Conservation (phyloP, 2,888 invertebrate genomes). For the Rutpela maculata region DNA sequence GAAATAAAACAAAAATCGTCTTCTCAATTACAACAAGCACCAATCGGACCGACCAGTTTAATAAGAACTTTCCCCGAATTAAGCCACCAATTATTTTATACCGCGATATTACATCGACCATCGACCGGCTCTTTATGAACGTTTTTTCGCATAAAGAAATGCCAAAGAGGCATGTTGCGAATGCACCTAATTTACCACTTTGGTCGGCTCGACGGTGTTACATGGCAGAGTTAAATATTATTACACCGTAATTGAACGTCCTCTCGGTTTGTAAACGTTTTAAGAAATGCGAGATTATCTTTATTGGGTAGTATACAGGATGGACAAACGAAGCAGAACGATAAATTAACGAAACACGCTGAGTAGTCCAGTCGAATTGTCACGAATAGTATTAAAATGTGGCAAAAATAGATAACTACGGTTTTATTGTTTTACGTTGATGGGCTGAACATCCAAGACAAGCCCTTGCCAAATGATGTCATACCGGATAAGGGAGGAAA, state of each 20-base stretch:
- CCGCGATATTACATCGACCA: constrained; percentile 42
- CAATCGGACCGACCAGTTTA: constrained; percentile 45
- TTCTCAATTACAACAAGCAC: constrained; percentile 42
- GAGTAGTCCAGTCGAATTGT: no score
- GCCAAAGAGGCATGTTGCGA: constrained; percentile 42
- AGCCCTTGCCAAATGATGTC: no score
- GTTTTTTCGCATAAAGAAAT: constrained; percentile 49
- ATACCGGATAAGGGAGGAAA: no score
- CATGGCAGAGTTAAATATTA: constrained; percentile 44
- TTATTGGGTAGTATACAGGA: no score
- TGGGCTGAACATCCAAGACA: no score
- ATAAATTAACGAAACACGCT: no score
- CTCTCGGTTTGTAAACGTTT: constrained; percentile 41
- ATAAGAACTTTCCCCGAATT: constrained; percentile 54
- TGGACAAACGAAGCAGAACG: no score
- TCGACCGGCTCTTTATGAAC: constrained; percentile 37
- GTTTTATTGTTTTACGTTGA: no score
- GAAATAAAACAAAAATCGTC: constrained; percentile 43
- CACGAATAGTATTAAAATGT: no score
- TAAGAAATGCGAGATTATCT: constrained; percentile 17
- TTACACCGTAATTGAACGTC: constrained; percentile 43
- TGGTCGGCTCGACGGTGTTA: constrained; percentile 39
- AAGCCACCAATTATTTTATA: constrained; percentile 46
- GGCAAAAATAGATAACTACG: no score
- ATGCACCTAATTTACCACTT: constrained; percentile 42